These are phyloP conservation scores for Priocnemis perturbator DNA, from an alignment of 2,888 invertebrate species.

Conservation along the genomic window DNA sequence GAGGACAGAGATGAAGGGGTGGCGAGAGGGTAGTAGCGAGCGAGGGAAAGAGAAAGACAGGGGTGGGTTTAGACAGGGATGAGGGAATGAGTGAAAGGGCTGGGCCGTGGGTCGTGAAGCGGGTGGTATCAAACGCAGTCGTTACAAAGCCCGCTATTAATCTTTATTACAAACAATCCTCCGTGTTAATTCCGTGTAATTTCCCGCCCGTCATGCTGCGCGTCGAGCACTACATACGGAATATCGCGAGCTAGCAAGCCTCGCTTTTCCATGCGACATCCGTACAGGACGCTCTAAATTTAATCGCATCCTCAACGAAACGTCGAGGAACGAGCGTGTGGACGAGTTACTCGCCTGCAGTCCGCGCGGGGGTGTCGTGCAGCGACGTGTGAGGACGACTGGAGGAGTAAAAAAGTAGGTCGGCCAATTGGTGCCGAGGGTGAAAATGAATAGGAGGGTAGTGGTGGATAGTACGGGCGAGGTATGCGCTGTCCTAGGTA, in stretches of 20 bases:
- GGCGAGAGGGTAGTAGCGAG: neutral
- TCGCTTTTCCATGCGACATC: constrained; percentile 13
- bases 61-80: constrained; percentile 5
- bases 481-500: too few species aligned
- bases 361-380: too few species aligned
- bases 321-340: neutral
- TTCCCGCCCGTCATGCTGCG: constrained; percentile 51
- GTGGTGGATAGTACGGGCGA: too few species aligned
- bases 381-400: too few species aligned
- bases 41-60: neutral
- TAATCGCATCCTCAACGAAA: constrained; percentile 10
- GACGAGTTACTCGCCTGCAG: too few species aligned
- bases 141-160: constrained; percentile 63
- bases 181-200: constrained; percentile 62
- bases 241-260: constrained; percentile 19
- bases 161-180: constrained; percentile 66
- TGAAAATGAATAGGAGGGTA: too few species aligned
- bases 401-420: too few species aligned
- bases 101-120: constrained; percentile 5
- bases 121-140: constrained; percentile 51
- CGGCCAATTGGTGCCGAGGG: too few species aligned
- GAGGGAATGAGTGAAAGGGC: too few species aligned
- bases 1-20: too few species aligned
- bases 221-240: constrained; percentile 25
- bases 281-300: constrained; percentile 10